Evolutionary conservation across 2,113 vertebrate species (phyloP).

Genomic region (Lates calcarifer): DNA sequence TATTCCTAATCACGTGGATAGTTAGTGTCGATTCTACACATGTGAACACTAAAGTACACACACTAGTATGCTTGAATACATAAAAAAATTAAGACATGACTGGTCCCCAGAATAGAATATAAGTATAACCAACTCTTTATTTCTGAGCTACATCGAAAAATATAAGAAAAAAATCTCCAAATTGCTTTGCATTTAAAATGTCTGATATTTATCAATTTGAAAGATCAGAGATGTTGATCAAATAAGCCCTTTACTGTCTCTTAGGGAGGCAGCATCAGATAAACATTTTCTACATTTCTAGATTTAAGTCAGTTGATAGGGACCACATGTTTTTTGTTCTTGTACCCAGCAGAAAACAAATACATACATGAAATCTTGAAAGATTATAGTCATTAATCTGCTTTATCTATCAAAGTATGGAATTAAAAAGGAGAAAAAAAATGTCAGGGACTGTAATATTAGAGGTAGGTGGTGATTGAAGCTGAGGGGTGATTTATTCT

Average conservation of each 20-base stretch:
- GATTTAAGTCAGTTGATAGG: not conserved
- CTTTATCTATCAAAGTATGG: not conserved
- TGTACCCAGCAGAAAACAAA: not conserved
- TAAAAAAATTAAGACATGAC: conserved; percentile 7
- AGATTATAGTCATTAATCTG: not conserved
- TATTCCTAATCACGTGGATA: conserved; percentile 22
- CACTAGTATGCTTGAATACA: conserved; percentile 6
- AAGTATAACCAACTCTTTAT: not conserved
- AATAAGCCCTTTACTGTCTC: not conserved
- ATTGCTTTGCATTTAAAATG: not conserved
- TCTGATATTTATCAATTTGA: conserved; percentile 1
- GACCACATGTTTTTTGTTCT: not conserved
- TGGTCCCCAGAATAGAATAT: not conserved
- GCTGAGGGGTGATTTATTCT: conserved; percentile 85
- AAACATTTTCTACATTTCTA: not conserved
- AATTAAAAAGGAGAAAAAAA: not conserved
- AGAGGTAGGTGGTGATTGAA: conserved; percentile 76
- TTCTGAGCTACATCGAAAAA: too few relatives aligned
- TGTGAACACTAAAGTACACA: conserved; percentile 3
- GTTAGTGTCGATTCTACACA: conserved; percentile 10
- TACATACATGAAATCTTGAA: not conserved
- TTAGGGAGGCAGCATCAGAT: not conserved
- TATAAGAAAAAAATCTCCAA: not conserved
- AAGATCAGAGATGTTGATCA: conserved; percentile 6
- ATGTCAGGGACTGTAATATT: not conserved